These are phyloP conservation scores for Drosophila picticornis DNA, from an alignment of 2,888 invertebrate genomes.

Conservation along the genomic window DNA sequence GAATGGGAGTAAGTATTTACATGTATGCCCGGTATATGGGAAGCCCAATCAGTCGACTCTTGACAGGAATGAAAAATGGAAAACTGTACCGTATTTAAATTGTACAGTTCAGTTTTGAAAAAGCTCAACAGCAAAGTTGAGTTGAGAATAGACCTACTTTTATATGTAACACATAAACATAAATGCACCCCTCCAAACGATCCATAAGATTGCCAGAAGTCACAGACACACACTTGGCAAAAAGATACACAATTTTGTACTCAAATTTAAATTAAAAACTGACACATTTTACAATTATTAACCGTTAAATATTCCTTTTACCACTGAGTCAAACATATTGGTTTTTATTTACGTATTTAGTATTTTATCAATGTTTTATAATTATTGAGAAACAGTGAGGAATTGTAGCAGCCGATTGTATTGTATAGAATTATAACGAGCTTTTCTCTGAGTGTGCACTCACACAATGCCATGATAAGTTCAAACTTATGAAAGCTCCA, in stretches of 20 bases:
- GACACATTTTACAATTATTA: not conserved
- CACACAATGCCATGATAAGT: slow-evolving; percentile 3
- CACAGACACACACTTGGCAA: not conserved
- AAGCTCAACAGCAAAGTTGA: not conserved
- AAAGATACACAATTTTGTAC: not conserved
- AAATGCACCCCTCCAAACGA: not conserved
- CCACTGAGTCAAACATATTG: not conserved
- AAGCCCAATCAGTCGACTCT: not conserved
- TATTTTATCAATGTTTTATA: not conserved
- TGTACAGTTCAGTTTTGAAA: slow-evolving; percentile 14
- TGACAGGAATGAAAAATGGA: not conserved
- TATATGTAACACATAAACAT: not conserved
- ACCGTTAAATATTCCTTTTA: not conserved
- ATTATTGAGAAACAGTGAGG: not conserved
- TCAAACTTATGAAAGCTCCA: slow-evolving; percentile 32
- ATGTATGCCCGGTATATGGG: slow-evolving; percentile 4
- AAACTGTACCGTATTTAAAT: not conserved
- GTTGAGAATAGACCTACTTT: not conserved
- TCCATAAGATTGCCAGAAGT: slow-evolving; percentile 26
- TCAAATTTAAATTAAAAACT: not conserved
- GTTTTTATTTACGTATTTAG: not conserved
- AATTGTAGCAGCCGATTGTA: not conserved
- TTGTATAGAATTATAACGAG: not conserved
- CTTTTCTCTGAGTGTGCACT: not conserved
- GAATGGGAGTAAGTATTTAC: not conserved